Percentiles rank a stretch among this genome's conserved stretches.
Evolutionary conservation across 2,113 vertebrate genomes (phyloP).

Genomic region (Indri indri): DNA sequence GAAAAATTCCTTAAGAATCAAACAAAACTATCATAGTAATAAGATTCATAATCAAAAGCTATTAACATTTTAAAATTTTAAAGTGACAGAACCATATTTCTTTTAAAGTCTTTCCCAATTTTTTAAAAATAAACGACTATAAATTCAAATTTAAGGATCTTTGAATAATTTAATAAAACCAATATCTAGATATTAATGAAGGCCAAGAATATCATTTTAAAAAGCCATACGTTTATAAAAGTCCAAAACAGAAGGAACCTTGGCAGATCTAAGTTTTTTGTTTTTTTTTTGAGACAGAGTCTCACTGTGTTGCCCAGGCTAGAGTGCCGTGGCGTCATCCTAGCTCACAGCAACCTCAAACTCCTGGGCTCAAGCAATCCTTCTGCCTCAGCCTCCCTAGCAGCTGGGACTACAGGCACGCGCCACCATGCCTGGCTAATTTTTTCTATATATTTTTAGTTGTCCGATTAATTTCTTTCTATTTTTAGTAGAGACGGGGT

Average conservation of each 20-base stretch:
- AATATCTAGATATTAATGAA: not conserved
- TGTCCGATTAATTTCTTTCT: too few relatives aligned
- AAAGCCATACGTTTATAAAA: not conserved
- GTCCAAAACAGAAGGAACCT: not conserved
- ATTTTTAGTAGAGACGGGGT: too few relatives aligned
- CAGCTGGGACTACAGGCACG: too few relatives aligned
- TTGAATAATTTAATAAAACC: constrained; percentile 16
- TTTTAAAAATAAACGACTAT: constrained; percentile 23
- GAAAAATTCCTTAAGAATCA: constrained; percentile 33
- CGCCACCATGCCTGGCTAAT: too few relatives aligned
- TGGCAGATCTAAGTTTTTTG: too few relatives aligned
- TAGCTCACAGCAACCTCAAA: too few relatives aligned
- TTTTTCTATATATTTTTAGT: too few relatives aligned
- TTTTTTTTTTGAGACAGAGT: too few relatives aligned
- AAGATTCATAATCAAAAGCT: not conserved
- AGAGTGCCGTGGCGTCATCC: too few relatives aligned
- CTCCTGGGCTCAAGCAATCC: too few relatives aligned
- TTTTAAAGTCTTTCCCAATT: not conserved
- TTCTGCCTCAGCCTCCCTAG: too few relatives aligned
- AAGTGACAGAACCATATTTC: not conserved
- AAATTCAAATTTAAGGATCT: constrained; percentile 9
- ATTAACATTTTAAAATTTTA: not conserved
- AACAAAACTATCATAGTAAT: not conserved
- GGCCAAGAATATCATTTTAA: not conserved
- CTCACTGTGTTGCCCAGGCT: too few relatives aligned